Percentiles rank a stretch among this genome's conserved stretches.
phyloP scores from a whole-genome alignment of 2,113 vertebrate species.

The Pipra filicauda region DNA sequence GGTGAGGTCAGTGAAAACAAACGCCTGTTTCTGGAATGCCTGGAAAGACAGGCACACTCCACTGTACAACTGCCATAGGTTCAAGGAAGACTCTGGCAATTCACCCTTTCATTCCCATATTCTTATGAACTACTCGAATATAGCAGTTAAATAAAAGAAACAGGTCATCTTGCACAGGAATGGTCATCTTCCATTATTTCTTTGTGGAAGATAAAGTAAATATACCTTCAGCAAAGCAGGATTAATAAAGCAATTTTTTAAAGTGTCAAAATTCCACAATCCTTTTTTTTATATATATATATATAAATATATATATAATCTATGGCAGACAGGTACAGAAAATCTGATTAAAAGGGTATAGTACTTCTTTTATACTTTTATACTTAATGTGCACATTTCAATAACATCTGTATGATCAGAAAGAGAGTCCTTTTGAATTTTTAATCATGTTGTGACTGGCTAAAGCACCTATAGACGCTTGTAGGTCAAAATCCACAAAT shows the following conservation, averaged over 20 bases:
- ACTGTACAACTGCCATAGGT: not conserved
- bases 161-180: not conserved
- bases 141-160: not conserved
- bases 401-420: not conserved
- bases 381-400: not conserved
- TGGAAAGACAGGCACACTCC: not conserved
- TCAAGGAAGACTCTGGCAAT: not conserved
- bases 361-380: not conserved
- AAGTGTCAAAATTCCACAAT: not conserved
- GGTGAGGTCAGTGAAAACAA: conserved; percentile 40
- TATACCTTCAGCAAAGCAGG: not conserved
- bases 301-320: not conserved
- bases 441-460: not conserved
- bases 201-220: not conserved
- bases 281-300: no score
- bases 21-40: not conserved
- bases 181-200: not conserved
- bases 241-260: not conserved
- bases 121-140: not conserved
- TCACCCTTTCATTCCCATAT: not conserved
- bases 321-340: not conserved
- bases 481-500: not conserved
- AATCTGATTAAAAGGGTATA: not conserved
- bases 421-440: not conserved
- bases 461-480: not conserved